A percentile compares a stretch with the other conserved stretches of the same genome.
Evolutionary conservation across 2,113 vertebrate genomes (phyloP).

Genomic region (Equus quagga): DNA sequence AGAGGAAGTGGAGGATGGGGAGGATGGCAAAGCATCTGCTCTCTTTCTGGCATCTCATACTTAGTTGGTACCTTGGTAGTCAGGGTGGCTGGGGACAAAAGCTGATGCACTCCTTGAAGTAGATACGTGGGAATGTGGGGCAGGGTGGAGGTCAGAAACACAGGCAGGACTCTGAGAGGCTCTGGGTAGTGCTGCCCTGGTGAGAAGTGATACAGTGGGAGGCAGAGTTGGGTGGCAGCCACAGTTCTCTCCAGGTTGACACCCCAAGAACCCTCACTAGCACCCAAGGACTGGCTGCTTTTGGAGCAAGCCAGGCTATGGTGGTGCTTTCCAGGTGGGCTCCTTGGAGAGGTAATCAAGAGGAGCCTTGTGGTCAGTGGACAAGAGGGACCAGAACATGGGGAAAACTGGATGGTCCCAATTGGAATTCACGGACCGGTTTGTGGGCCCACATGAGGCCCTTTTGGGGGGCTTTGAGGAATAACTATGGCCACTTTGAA

Average conservation of each 20-base stretch:
- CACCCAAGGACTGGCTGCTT: background rate
- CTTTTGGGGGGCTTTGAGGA: background rate
- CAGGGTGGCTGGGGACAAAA: background rate
- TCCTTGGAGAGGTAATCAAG: background rate
- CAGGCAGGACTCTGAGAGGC: background rate
- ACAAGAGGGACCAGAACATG: background rate
- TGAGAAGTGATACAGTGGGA: background rate
- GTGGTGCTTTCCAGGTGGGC: background rate
- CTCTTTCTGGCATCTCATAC: background rate
- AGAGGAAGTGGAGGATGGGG: background rate
- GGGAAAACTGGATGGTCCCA: background rate
- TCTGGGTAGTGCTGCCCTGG: background rate
- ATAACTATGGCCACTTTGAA: background rate
- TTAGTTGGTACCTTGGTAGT: background rate
- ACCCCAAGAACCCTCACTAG: background rate
- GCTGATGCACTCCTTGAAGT: background rate
- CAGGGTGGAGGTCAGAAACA: background rate
- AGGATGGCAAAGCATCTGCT: background rate
- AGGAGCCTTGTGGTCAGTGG: background rate
- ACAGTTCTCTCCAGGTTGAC: background rate
- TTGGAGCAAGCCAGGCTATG: background rate
- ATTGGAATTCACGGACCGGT: background rate
- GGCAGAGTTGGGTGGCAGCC: background rate
- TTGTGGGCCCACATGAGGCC: background rate
- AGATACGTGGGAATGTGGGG: background rate